These are phyloP conservation scores for Teleopsis dalmanni DNA, from an alignment of 1,140 invertebrate species.

Conservation along the genomic window DNA sequence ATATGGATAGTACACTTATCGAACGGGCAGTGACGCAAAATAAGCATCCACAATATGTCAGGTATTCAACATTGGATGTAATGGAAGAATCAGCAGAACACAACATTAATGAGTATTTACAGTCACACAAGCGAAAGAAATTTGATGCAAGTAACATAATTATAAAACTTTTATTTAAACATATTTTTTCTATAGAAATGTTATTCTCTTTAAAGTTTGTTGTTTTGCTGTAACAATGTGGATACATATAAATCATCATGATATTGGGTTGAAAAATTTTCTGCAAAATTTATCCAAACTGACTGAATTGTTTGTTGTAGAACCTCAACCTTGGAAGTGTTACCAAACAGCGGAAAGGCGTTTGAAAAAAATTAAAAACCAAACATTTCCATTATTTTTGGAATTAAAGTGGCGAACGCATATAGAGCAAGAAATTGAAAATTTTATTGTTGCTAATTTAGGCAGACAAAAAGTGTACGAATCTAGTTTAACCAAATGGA, in stretches of 20 bases:
- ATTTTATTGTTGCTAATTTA: constrained; percentile 48
- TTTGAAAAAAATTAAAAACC: constrained; percentile 51
- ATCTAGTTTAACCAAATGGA: constrained; percentile 56
- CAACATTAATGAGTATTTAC: constrained; percentile 46
- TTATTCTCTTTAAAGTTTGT: too few species aligned
- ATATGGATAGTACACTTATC: constrained; percentile 65
- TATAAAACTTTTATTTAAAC: too few species aligned
- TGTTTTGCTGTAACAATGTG: constrained; percentile 82
- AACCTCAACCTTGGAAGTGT: constrained; percentile 77
- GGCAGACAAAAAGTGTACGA: constrained; percentile 51
- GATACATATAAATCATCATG: constrained; percentile 77
- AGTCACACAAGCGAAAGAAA: constrained; percentile 36
- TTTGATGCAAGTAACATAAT: too few species aligned
- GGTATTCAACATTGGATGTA: constrained; percentile 56
- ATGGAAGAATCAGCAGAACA: constrained; percentile 45
- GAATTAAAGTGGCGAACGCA: constrained; percentile 53
- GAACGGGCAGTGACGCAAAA: constrained; percentile 54
- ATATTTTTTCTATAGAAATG: too few species aligned
- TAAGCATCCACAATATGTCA: constrained; percentile 42
- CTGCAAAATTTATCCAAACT: constrained; percentile 49
- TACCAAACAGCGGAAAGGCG: constrained; percentile 65
- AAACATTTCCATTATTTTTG: constrained; percentile 55
- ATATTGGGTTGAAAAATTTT: constrained; percentile 57
- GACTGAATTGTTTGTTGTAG: constrained; percentile 58
- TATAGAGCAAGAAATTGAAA: constrained; percentile 54